Evolutionary conservation across 2,113 vertebrate species (phyloP).

Genomic region (Aspidoscelis tigris): DNA sequence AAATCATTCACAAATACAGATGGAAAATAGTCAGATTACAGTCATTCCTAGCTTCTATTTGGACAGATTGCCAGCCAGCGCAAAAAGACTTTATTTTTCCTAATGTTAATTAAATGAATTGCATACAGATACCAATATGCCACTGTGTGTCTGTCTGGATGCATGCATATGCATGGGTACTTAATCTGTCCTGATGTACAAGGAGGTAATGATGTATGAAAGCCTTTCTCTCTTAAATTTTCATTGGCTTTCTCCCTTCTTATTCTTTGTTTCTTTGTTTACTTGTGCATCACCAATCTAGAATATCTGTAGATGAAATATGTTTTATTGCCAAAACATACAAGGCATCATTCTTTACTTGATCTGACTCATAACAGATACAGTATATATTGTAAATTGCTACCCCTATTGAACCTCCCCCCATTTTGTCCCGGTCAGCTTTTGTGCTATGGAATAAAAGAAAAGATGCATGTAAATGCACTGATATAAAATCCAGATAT

Average conservation of each 20-base stretch:
- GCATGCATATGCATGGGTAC: background rate
- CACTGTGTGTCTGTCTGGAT: slow-evolving; percentile 13
- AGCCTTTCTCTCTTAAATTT: slow-evolving; percentile 10
- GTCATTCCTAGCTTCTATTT: slow-evolving; percentile 50
- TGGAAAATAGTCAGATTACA: slow-evolving; percentile 49
- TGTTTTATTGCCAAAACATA: background rate
- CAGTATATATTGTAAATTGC: background rate
- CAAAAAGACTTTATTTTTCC: background rate
- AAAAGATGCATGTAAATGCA: too few species aligned
- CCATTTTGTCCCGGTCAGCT: too few species aligned
- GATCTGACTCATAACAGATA: background rate
- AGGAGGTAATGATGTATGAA: slow-evolving; percentile 25
- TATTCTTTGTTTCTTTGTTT: slow-evolving; percentile 22
- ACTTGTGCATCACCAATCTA: slow-evolving; percentile 29
- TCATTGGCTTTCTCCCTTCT: background rate
- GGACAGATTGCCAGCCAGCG: slow-evolving; percentile 58
- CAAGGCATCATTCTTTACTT: background rate
- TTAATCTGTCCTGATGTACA: slow-evolving; percentile 17
- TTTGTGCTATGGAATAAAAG: too few species aligned
- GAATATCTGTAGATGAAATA: slow-evolving; percentile 25
- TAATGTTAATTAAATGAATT: slow-evolving; percentile 64
- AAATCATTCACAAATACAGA: slow-evolving; percentile 56
- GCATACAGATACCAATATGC: slow-evolving; percentile 45
- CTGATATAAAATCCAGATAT: too few species aligned
- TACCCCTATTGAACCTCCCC: too few species aligned